Base-by-base conservation (phyloP, 2,797 vertebrate species). In the Triplophysa bombifrons region DNA sequence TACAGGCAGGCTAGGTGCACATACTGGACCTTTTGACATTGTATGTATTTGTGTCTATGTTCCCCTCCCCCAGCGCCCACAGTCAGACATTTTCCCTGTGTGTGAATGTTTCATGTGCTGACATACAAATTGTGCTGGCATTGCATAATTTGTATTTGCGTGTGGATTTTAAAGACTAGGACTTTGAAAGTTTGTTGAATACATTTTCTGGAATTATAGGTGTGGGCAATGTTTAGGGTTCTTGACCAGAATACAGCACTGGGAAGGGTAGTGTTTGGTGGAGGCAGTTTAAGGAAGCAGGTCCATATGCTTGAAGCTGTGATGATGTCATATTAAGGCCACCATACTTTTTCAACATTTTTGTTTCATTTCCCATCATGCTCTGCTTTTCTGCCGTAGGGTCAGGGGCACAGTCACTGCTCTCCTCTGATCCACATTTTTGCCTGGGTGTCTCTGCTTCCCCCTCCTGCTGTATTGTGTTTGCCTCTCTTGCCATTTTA, bases 301-400 rank as follows among this genome's bases (percentile, higher is more conserved):
- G 75, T 72, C 38, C 89, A 92, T 91, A 89, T 89, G 90, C 68
- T 30, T 76, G 90, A 71, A 90, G 90, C 88, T 89, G 87, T 89
- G 89, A 90, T 93, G 93, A 93, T 93, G 92, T 93, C 93, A 93
- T 87, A 93, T 87, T 88, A 67, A 88, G 89, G 85, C 88, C 61
- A 68, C 51, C 22, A 22, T 72, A 41, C 50, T 87, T 84, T 89
- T 90, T 90, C 87, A 91, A 90, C 85, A 91, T 91, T 91, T 91
- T 84, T 83, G 50, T 82, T 78, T 79, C 78, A 75, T 48, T 80
- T 85, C 72, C 69, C 66, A 83, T 85, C 84, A 84, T 64, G 76
- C 74, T 84, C 61, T 78, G 27, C 16, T 63, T 58, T 58, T 63
- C 70, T 51, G 51, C 69, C 78, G 41, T 81, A 63, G 83, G 82